A percentile compares a stretch with the other conserved stretches of the same genome.
phyloP scores from a whole-genome alignment of 2,797 vertebrate species.

The Sarcoramphus papa region DNA sequence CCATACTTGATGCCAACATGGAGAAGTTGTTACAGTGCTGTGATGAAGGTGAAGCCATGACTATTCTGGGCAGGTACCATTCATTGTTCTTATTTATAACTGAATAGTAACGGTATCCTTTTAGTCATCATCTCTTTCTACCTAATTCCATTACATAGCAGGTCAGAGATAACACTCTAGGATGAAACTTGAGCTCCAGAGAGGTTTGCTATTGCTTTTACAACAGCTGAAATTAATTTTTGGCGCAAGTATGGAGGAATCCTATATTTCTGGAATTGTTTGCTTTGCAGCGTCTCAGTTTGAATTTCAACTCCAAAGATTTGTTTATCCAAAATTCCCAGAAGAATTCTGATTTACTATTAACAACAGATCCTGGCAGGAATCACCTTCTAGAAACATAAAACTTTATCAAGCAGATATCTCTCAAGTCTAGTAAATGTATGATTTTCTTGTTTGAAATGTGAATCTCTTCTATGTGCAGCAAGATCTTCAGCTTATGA shows the following conservation, averaged over 20 bases:
- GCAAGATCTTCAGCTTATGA: background rate
- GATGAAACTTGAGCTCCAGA: background rate
- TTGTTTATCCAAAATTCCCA: background rate
- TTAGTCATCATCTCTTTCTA: background rate
- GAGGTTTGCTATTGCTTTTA: background rate
- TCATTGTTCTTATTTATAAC: conserved; percentile 3
- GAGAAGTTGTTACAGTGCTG: conserved; percentile 84
- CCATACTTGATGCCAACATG: conserved; percentile 92
- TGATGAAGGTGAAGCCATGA: conserved; percentile 98
- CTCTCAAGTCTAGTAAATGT: background rate
- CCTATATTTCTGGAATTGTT: background rate
- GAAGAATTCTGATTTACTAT: background rate
- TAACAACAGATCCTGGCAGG: background rate
- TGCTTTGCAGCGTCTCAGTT: background rate
- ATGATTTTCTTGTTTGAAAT: background rate
- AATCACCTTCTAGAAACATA: background rate
- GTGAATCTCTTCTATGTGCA: background rate
- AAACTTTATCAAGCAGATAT: background rate
- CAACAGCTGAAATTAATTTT: background rate
- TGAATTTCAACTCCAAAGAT: background rate
- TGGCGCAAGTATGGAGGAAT: background rate
- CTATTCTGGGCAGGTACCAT: conserved; percentile 89
- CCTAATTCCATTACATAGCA: background rate
- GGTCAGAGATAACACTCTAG: background rate
- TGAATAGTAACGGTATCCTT: background rate